phyloP scores from a whole-genome alignment of 2,113 vertebrate species.

The Amblyopsis rosae region DNA sequence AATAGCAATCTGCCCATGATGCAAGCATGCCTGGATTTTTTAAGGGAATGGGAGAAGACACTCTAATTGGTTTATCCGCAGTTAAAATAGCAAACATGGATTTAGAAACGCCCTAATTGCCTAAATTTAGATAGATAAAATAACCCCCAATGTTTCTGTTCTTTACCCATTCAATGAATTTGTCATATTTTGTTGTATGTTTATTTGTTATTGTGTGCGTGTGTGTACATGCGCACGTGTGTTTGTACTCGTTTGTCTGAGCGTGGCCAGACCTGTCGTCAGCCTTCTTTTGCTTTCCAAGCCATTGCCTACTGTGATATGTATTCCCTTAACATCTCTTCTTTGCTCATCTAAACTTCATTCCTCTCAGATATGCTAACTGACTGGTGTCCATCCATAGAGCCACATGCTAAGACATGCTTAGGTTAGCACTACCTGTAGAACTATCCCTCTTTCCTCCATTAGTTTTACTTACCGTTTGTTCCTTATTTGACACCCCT shows the following conservation, averaged over 20 bases:
- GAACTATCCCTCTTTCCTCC: constrained; percentile 36
- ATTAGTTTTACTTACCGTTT: constrained; percentile 53
- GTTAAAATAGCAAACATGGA: too few species aligned
- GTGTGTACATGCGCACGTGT: constrained; percentile 6
- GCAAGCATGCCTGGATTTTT: too few species aligned
- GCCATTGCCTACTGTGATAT: constrained; percentile 72
- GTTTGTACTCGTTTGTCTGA: constrained; percentile 4
- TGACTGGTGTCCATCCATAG: constrained; percentile 40
- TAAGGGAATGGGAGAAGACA: too few species aligned
- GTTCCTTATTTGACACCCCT: constrained; percentile 53
- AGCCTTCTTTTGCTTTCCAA: constrained; percentile 81
- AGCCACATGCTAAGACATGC: constrained; percentile 12
- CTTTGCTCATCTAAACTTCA: constrained; percentile 57
- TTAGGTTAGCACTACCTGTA: constrained; percentile 28
- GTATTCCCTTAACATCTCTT: constrained; percentile 53
- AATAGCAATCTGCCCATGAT: too few species aligned
- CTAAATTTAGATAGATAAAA: constrained; percentile 16
- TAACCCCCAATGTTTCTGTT: constrained; percentile 55
- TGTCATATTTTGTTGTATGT: background rate
- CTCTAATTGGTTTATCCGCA: too few species aligned
- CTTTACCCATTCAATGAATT: constrained; percentile 27
- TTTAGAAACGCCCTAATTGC: constrained; percentile 24
- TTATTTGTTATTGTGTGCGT: constrained; percentile 17
- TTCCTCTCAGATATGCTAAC: background rate
- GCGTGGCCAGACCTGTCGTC: constrained; percentile 40